These are phyloP conservation scores for Drosophila busckii DNA, from an alignment of 1,140 invertebrate species.

Conservation along the genomic window DNA sequence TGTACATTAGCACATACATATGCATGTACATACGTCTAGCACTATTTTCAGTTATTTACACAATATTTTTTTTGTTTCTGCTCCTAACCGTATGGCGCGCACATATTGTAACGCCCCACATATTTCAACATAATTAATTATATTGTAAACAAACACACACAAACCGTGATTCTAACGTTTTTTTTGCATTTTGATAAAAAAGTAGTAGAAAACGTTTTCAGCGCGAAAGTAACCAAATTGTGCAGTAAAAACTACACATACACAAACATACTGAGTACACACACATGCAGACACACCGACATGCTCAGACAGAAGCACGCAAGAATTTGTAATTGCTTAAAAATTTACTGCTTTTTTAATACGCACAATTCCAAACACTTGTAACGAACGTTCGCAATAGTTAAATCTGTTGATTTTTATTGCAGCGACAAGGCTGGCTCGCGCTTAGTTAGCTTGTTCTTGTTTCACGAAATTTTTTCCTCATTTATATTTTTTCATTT, in stretches of 20 bases:
- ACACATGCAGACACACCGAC: conserved; percentile 32
- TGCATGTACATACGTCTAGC: conserved; percentile 43
- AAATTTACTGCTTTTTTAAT: conserved; percentile 49
- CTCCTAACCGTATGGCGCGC: not conserved
- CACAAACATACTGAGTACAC: conserved; percentile 24
- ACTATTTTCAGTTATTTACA: conserved; percentile 74
- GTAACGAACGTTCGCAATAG: conserved; percentile 37
- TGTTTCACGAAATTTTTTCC: conserved; percentile 64
- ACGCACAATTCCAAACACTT: conserved; percentile 56
- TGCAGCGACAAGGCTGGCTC: conserved; percentile 43
- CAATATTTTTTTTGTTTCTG: conserved; percentile 44
- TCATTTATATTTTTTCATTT: conserved; percentile 72
- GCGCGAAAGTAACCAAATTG: conserved; percentile 64
- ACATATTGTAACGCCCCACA: conserved; percentile 8
- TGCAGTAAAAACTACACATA: conserved; percentile 41
- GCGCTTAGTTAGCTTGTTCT: conserved; percentile 48
- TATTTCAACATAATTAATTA: conserved; percentile 24
- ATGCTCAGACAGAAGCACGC: conserved; percentile 55
- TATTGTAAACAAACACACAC: conserved; percentile 8
- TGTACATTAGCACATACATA: conserved; percentile 10
- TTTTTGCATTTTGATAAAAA: conserved; percentile 29
- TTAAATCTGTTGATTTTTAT: conserved; percentile 27
- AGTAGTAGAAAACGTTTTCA: conserved; percentile 64
- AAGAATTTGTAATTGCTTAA: conserved; percentile 66
- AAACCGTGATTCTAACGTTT: conserved; percentile 2